Conservation (phyloP, 2,888 invertebrate genomes). For the Euproctis similis region DNA sequence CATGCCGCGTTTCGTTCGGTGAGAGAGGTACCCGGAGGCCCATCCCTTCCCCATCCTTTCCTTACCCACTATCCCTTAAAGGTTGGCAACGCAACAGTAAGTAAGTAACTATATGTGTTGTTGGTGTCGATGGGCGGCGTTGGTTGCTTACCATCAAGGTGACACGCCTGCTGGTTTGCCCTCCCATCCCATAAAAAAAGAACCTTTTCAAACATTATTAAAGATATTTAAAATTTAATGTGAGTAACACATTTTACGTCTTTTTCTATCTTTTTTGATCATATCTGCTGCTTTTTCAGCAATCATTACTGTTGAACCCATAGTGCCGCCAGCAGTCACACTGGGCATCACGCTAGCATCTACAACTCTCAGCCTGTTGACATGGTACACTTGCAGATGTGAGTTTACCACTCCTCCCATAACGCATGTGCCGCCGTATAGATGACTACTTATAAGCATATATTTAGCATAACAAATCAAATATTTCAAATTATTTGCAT, state of each 20-base stretch:
- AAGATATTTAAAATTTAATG: no score
- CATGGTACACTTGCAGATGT: conserved; percentile 11
- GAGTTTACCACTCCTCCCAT: conserved; percentile 18
- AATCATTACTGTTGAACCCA: conserved; percentile 53
- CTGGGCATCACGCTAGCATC: conserved; percentile 55
- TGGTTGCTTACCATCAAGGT: no score
- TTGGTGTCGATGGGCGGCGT: no score
- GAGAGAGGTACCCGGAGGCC: no score
- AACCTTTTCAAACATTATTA: no score
- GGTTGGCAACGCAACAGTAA: no score
- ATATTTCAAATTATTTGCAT: conserved; percentile 4
- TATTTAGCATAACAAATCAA: conserved; percentile 14
- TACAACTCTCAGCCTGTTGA: conserved; percentile 21
- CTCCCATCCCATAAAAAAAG: no score
- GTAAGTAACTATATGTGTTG: no score
- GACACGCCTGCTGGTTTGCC: no score
- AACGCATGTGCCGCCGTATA: conserved; percentile 13
- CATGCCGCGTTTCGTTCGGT: no score
- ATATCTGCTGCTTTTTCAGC: conserved; percentile 25
- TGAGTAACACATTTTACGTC: not conserved
- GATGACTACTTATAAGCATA: conserved; percentile 7
- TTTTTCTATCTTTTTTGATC: conserved; percentile 19
- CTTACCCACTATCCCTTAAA: no score
- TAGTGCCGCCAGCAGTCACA: conserved; percentile 68
- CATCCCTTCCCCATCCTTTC: no score